Percentiles rank a stretch among this genome's conserved stretches.
These are phyloP conservation scores for Epistrophe eligans DNA, from an alignment of 2,888 invertebrate genomes.

Conservation along the genomic window DNA sequence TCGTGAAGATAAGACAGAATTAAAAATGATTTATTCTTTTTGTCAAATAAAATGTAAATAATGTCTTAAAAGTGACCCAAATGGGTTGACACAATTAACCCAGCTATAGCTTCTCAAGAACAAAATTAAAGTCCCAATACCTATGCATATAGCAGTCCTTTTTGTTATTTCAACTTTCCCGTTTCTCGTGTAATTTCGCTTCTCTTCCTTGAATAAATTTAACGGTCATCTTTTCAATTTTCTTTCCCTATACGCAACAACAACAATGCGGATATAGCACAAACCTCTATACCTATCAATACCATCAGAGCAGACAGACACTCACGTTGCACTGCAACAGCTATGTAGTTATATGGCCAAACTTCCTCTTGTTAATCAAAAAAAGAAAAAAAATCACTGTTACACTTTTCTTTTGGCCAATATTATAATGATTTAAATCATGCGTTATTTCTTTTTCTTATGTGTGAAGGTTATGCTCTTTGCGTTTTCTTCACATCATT, in stretches of 20 bases:
- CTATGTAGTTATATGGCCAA: conserved; percentile 2
- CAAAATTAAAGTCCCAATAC: neutral
- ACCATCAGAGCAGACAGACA: neutral
- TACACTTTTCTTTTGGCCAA: conserved; percentile 70
- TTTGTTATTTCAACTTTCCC: neutral
- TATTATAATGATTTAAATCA: conserved; percentile 43
- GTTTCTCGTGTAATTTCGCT: neutral
- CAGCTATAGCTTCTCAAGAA: neutral
- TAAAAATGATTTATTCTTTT: too few species aligned
- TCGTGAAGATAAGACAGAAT: too few species aligned
- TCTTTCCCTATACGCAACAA: neutral
- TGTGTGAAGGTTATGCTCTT: conserved; percentile 69
- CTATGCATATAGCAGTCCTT: neutral
- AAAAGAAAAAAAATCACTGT: conserved; percentile 39
- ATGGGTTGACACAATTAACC: too few species aligned
- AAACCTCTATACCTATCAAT: neutral
- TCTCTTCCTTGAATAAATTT: neutral
- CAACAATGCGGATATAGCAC: conserved; percentile 5
- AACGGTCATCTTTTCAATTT: conserved; percentile 28
- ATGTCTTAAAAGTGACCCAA: too few species aligned
- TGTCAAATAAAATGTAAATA: too few species aligned
- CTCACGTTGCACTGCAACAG: neutral
- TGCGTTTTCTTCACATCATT: conserved; percentile 37
- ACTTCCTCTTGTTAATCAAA: conserved; percentile 63
- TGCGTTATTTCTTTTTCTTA: conserved; percentile 22